Base-by-base conservation (phyloP, 2,888 invertebrate species). In the Nomada goodeniana region DNA sequence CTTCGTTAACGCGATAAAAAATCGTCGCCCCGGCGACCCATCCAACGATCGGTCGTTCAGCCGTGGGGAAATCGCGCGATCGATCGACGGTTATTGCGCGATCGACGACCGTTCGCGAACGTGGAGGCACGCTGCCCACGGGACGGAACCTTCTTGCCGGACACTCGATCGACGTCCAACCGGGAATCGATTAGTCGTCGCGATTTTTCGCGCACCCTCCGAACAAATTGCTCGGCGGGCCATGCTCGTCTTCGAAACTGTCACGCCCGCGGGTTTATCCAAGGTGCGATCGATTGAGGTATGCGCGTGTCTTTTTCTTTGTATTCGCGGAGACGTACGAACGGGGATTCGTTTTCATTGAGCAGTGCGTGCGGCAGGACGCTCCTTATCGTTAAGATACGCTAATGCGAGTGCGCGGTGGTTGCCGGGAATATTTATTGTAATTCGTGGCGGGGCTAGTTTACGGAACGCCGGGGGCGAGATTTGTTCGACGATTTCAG, bases 1-100 rank as follows among this genome's bases (percentile, higher is more conserved):
- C 76, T 86, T 88, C 82, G 88, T 88, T 82, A 85, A 86, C 85
- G 80, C 78, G 86, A 81, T 76, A 87, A 88, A 72, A 89, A 88
- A 81, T 84, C 86, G 50, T 72, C 71, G 77, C 80, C 42, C 29
- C 13, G 55, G 13, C 23, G 59, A 20, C 26, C 23, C 67, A 63
- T 55, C 59, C 36, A 73, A 70, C 73, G 74, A 65, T 68, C 72
- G 73, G 63, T 18, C 59, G 65, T 75, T 70, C 65, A 59, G 57
- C 44, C 50, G 57, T 61, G 57, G 75, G 71, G 80, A 79, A 80
- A 85, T 86, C 81, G 83, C 75, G 57, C 65, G 80, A 88, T 86
- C 82, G 82, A 86, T 86, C 85, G 85, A 86, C 80, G 86, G 82
- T 87, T 87, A 87, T 88, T 79, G 84, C 83, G 10, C 74, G 63